Evolutionary conservation across 2,113 vertebrate genomes (phyloP), one percentile per base, ranked within the genome.

Genomic region (Microcebus lehilahytsara): DNA sequence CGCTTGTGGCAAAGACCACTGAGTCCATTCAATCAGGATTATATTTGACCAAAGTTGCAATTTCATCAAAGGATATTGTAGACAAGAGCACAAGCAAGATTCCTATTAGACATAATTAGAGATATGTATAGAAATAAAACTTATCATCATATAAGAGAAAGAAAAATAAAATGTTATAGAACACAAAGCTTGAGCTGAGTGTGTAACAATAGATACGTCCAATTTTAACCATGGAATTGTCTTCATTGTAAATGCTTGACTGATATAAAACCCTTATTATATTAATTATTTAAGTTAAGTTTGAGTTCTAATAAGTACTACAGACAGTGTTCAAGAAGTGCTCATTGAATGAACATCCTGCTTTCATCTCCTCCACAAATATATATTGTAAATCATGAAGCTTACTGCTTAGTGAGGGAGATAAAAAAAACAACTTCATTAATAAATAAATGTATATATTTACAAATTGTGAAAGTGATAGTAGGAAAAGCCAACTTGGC

Each of bases 1-100:
- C 87, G 93, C 93, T 84, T 96, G 79, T 95, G 92, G 96, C 83
- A 91, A 94, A 93, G 58, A 95, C 94, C 81, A 92, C 91, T 75
- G 91, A 96, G 74, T 53, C 25, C 79, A 90, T 96, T 96, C 74
- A 81, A 32, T 94, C 85, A 87, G 93, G 66, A 94, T 96, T 95
- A 89, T 66, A 62, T 91, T 94, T 96, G 74, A 96, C 71, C 92
- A 84, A 89, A 46, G 13, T 40, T 96, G 79, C 7, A 91, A 94
- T 96, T 95, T 83, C 69, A 97, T 95, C 89, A 93, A 58, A 90
- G 51, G 56, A 87, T 89, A 75, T 34, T 91, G 7, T 90, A 93
- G 96, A 94, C 78, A 96, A 95, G 46, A 86, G 14, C 7, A 96
- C 32, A 80, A 93, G 30, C 20, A 89, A 87, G 49, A 90, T 95